Percentiles rank a stretch among this genome's conserved stretches.
Evolutionary conservation across 2,888 invertebrate species (phyloP).

Genomic region (Dilophus febrilis): DNA sequence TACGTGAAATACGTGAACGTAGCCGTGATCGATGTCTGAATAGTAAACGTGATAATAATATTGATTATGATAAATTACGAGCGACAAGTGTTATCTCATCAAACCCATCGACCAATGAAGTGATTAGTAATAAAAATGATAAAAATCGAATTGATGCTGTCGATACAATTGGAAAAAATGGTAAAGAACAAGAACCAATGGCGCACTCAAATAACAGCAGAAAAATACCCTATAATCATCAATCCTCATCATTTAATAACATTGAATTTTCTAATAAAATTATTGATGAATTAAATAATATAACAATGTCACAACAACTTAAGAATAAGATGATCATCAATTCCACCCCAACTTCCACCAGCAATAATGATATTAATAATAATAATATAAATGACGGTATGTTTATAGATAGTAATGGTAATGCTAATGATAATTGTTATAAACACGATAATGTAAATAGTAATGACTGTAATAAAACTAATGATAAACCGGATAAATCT

Average conservation of each 20-base stretch:
- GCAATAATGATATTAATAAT: slow-evolving; percentile 4
- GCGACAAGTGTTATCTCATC: not conserved
- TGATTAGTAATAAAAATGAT: not conserved
- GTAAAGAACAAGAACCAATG: not conserved
- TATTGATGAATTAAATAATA: slow-evolving; percentile 22
- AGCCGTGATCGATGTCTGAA: slow-evolving; percentile 29
- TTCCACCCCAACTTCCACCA: not conserved
- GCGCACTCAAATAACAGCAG: not conserved
- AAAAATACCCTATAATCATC: no score
- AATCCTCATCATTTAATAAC: no score
- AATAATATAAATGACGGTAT: slow-evolving; percentile 8
- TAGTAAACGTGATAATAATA: slow-evolving; percentile 19
- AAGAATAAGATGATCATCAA: not conserved
- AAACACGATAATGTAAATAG: slow-evolving; percentile 5
- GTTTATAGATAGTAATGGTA: not conserved
- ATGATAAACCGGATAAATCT: slow-evolving; percentile 1
- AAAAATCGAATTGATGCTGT: not conserved
- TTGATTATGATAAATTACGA: slow-evolving; percentile 7
- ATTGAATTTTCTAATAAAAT: slow-evolving; percentile 23
- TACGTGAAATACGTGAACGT: slow-evolving; percentile 50
- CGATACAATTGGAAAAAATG: not conserved
- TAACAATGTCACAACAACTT: slow-evolving; percentile 1
- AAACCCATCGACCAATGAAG: not conserved
- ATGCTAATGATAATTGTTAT: not conserved
- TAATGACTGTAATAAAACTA: not conserved